These are phyloP conservation scores for Sylvia borin DNA, from an alignment of 2,797 vertebrate genomes.

Conservation along the genomic window DNA sequence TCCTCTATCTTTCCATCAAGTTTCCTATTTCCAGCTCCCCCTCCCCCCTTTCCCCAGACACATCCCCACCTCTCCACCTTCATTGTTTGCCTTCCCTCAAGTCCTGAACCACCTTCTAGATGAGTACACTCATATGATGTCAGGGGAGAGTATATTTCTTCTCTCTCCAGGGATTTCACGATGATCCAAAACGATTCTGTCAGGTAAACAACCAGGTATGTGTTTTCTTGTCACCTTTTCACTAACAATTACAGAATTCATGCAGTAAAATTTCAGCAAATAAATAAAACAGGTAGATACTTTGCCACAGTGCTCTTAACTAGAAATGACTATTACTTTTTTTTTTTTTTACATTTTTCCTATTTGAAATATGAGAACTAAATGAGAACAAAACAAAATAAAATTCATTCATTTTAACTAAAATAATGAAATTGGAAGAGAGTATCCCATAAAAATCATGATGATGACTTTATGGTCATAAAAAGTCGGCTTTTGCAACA, in stretches of 20 bases:
- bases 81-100: neutral
- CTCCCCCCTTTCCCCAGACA: fast-evolving
- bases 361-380: neutral
- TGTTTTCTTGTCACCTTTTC: neutral
- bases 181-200: neutral
- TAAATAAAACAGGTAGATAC: neutral
- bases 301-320: neutral
- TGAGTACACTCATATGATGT: fast-evolving
- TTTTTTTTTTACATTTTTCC: neutral
- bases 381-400: neutral
- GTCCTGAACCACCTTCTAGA: neutral
- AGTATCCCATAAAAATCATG: neutral
- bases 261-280: neutral
- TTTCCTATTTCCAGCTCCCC: neutral
- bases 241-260: neutral
- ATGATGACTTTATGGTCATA: neutral
- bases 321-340: neutral
- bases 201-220: neutral
- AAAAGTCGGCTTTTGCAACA: neutral
- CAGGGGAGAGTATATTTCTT: neutral
- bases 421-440: neutral
- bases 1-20: neutral
- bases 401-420: neutral
- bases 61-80: fast-evolving
- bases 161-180: neutral